Evolutionary conservation across 2,888 invertebrate species (phyloP).

Genomic region (Pogonocherus hispidulus): DNA sequence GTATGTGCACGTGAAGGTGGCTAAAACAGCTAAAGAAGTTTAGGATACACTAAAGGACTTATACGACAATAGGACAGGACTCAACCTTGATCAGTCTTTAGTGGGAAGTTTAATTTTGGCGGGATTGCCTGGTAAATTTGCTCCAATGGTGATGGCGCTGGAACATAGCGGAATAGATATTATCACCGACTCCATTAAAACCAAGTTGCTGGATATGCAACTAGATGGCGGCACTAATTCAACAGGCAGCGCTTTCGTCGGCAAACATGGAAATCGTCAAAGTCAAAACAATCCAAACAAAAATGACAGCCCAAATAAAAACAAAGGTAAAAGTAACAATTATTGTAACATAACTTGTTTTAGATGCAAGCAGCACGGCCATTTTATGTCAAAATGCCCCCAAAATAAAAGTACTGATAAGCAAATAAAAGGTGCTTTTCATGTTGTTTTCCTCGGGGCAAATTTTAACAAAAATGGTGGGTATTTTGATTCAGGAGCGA

Average conservation of each 20-base stretch:
- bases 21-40: no score
- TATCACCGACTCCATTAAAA: slow-evolving; percentile 51
- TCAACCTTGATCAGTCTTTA: slow-evolving; percentile 54
- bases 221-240: slow-evolving; percentile 37
- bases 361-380: slow-evolving; percentile 38
- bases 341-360: slow-evolving; percentile 35
- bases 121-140: slow-evolving; percentile 49
- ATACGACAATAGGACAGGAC: slow-evolving; percentile 57
- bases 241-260: slow-evolving; percentile 28
- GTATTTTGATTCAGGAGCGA: slow-evolving; percentile 57
- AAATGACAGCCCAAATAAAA: slow-evolving; percentile 30
- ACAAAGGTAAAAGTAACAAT: slow-evolving; percentile 20
- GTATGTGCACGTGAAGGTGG: no score
- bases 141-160: slow-evolving; percentile 53
- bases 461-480: slow-evolving; percentile 52
- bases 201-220: slow-evolving; percentile 49
- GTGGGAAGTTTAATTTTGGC: slow-evolving; percentile 53
- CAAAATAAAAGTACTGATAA: slow-evolving; percentile 24
- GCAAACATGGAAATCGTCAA: slow-evolving; percentile 18
- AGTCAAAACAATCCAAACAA: background rate
- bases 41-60: no score
- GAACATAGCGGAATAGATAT: slow-evolving; percentile 52
- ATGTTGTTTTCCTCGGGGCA: slow-evolving; percentile 49
- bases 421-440: slow-evolving; percentile 42
- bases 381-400: slow-evolving; percentile 41